A percentile compares a stretch with the other conserved stretches of the same genome.
Conservation (phyloP, 2,113 vertebrate genomes). For the Bucco capensis region DNA sequence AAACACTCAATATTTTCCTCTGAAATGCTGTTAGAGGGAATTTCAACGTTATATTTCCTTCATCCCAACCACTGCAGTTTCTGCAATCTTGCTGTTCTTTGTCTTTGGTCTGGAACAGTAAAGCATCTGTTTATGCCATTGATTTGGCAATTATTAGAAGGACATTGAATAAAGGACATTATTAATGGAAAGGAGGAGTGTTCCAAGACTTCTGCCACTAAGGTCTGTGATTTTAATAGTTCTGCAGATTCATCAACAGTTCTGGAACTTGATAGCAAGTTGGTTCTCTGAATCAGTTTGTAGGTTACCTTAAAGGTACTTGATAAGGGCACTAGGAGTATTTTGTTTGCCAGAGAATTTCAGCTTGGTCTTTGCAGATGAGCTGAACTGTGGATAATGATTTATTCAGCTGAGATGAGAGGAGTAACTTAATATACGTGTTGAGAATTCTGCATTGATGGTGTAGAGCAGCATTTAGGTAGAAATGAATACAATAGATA, state of each 20-base stretch:
- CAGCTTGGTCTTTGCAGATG: neutral
- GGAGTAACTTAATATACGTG: neutral
- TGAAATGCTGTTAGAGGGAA: neutral
- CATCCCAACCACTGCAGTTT: neutral
- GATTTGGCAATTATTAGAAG: slow-evolving; percentile 28
- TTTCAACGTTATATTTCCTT: neutral
- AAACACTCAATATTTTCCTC: neutral
- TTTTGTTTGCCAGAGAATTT: neutral
- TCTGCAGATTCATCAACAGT: neutral
- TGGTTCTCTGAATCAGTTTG: neutral
- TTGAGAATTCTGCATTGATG: neutral
- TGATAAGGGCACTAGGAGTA: neutral
- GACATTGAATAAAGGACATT: neutral
- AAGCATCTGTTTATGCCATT: neutral
- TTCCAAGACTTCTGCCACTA: neutral
- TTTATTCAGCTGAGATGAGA: neutral
- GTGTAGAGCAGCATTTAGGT: neutral
- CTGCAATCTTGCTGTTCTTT: neutral
- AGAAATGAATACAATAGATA: neutral
- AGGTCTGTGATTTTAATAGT: neutral
- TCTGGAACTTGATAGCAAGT: neutral
- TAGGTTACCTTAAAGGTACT: neutral
- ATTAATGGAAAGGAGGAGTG: neutral
- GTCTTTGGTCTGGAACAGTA: neutral
- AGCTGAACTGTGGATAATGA: neutral